Conservation (phyloP, 92 coral and sea anemone genomes). For the Meandrina meandrites region DNA sequence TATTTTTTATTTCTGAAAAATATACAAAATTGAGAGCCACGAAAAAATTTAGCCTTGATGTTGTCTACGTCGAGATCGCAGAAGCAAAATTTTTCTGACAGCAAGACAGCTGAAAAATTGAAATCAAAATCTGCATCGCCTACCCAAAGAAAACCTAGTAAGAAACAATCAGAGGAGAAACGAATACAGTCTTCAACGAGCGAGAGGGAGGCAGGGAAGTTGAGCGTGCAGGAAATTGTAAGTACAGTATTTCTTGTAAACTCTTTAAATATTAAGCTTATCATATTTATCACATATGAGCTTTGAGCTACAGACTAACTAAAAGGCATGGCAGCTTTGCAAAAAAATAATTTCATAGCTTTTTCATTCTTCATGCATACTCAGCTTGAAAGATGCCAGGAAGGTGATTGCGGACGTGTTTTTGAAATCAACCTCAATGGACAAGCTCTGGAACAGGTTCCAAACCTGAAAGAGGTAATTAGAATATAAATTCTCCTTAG, state of each 20-base stretch:
- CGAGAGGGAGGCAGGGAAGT: slow-evolving; percentile 11
- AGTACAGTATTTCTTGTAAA: slow-evolving; percentile 14
- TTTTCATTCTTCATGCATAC: background rate
- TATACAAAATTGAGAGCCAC: background rate
- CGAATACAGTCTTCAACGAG: slow-evolving; percentile 37
- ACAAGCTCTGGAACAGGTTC: slow-evolving; percentile 72
- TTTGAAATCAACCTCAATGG: slow-evolving; percentile 86
- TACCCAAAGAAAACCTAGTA: background rate
- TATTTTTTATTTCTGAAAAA: too few relatives aligned
- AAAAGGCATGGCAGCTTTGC: too few relatives aligned
- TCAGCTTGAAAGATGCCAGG: slow-evolving; percentile 79
- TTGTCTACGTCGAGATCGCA: slow-evolving; percentile 31
- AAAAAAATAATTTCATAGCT: background rate
- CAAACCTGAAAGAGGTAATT: slow-evolving; percentile 71
- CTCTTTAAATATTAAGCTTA: too few relatives aligned
- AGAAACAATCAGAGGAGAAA: slow-evolving; percentile 18
- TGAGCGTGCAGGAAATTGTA: slow-evolving; percentile 37
- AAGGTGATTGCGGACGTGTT: slow-evolving; percentile 69
- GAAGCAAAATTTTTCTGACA: slow-evolving; percentile 15
- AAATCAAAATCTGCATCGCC: slow-evolving; percentile 36
- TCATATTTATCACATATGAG: background rate
- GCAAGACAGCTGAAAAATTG: background rate
- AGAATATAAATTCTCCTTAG: background rate
- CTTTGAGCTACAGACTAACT: background rate
- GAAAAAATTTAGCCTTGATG: slow-evolving; percentile 29